These are phyloP conservation scores for Salvelinus alpinus DNA, from an alignment of 2,113 vertebrate species.

Conservation along the genomic window DNA sequence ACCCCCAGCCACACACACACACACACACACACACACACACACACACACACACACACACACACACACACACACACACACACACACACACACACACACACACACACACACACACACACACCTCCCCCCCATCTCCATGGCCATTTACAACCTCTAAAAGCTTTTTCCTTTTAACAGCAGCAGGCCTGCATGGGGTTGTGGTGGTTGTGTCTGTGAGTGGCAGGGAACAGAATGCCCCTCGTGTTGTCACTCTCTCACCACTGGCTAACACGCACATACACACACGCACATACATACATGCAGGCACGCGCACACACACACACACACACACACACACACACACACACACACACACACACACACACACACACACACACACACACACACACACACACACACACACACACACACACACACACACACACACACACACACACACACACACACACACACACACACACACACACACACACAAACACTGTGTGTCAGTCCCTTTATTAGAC, in stretches of 20 bases:
- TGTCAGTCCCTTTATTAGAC: neutral
- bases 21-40: constrained; percentile 21
- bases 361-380: no score
- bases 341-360: no score
- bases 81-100: no score
- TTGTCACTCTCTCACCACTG: neutral
- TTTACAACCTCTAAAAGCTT: constrained; percentile 22
- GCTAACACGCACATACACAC: neutral
- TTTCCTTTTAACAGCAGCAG: constrained; percentile 16
- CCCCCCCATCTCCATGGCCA: constrained; percentile 7
- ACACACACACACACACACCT: no score
- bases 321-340: no score
- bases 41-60: constrained; percentile 20
- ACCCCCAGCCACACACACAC: constrained; percentile 8
- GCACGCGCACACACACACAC: no score
- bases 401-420: neutral
- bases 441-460: neutral
- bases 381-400: neutral
- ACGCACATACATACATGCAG: no score
- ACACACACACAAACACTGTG: constrained; percentile 39
- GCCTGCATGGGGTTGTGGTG: neutral
- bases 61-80: no score
- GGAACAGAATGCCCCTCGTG: neutral
- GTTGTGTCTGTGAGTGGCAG: constrained; percentile 5
- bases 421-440: constrained; percentile 1